These are phyloP conservation scores for Poecile montanus DNA, from an alignment of 2,797 vertebrate species.

Conservation along the genomic window DNA sequence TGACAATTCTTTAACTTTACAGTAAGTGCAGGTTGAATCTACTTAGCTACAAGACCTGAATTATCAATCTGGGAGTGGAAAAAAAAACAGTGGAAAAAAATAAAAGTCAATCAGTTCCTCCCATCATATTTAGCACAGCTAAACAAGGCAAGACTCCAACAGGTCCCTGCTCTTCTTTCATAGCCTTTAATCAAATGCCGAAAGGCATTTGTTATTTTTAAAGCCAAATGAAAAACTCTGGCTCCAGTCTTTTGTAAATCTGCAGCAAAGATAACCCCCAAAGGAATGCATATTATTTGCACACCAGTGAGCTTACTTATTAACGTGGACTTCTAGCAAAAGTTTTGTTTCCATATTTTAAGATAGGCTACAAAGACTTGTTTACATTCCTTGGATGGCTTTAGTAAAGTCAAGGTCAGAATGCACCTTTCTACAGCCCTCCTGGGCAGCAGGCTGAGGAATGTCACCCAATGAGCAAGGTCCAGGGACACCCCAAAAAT, in stretches of 20 bases:
- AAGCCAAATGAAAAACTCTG: background rate
- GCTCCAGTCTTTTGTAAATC: background rate
- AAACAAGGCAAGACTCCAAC: background rate
- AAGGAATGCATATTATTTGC: constrained; percentile 15
- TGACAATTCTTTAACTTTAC: background rate
- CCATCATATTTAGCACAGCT: background rate
- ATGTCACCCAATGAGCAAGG: background rate
- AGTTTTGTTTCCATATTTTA: constrained; percentile 1
- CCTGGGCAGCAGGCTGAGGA: background rate
- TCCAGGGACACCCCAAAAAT: background rate
- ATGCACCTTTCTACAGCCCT: background rate
- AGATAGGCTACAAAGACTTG: background rate
- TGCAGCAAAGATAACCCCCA: background rate
- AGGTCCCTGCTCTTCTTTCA: background rate
- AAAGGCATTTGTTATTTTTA: background rate
- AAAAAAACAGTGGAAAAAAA: background rate
- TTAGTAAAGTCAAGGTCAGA: background rate
- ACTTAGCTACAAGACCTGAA: background rate
- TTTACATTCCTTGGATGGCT: constrained; percentile 4
- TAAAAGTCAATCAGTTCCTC: background rate
- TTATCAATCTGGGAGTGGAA: background rate
- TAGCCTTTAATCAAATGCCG: background rate
- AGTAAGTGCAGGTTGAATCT: background rate
- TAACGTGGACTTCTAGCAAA: background rate
- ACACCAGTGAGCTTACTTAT: constrained; percentile 48